Conservation (phyloP, 2,113 vertebrate species). For the Chloroceryle aenea region DNA sequence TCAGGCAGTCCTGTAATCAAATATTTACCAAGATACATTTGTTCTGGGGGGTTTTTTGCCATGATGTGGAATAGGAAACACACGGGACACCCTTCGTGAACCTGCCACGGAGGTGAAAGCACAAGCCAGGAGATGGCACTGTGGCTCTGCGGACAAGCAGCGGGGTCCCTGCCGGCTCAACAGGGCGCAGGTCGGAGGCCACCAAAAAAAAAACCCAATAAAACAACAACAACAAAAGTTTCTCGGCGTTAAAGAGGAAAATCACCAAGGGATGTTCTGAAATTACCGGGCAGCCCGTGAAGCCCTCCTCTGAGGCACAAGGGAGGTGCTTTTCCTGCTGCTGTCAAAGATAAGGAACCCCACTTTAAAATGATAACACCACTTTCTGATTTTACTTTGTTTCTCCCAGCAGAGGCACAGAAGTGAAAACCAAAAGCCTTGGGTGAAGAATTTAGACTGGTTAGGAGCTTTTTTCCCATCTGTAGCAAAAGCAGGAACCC, state of each 20-base stretch:
- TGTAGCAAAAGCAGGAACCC: background rate
- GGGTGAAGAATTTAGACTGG: accelerated
- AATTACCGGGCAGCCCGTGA: background rate
- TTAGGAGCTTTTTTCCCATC: background rate
- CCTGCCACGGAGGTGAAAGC: background rate
- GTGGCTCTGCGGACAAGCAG: background rate
- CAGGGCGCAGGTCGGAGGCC: too few species aligned
- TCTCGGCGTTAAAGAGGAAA: accelerated
- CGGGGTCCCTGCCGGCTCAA: too few species aligned
- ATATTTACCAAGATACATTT: too few species aligned
- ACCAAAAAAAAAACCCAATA: too few species aligned
- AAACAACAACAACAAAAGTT: too few species aligned
- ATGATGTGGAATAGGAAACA: too few species aligned
- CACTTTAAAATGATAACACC: accelerated
- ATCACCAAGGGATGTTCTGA: accelerated
- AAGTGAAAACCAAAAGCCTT: background rate
- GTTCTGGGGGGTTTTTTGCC: background rate
- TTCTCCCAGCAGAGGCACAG: background rate
- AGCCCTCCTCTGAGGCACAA: background rate
- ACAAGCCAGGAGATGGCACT: slow-evolving; percentile 5
- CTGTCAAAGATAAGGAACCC: accelerated
- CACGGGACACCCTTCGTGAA: accelerated
- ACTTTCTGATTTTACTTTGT: background rate
- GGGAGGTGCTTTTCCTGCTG: background rate
- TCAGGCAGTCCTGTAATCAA: too few species aligned